Conservation (phyloP, 2,888 invertebrate genomes). For the Drosophila mulleri region DNA sequence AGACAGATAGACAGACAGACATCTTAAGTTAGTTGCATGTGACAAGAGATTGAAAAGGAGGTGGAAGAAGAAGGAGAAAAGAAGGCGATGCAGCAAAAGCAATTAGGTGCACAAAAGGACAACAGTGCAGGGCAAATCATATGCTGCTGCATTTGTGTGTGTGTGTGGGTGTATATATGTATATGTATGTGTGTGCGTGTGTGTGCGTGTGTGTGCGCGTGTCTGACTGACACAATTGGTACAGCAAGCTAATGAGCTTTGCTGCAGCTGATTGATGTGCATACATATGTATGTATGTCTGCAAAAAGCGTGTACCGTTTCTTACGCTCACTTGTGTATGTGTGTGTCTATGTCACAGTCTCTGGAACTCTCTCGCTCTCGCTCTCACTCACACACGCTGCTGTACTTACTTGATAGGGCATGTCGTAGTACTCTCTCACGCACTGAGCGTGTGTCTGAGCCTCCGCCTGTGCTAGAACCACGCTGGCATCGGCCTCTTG, state of each 20-base stretch:
- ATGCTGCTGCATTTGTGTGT: conserved; percentile 16
- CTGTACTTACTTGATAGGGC: conserved; percentile 66
- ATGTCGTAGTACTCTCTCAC: conserved; percentile 61
- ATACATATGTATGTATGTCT: too few relatives aligned
- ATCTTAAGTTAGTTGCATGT: conserved; percentile 24
- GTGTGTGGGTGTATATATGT: background rate
- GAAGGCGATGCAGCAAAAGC: conserved; percentile 46
- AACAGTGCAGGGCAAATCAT: conserved; percentile 28
- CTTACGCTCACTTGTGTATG: background rate
- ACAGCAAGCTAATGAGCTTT: conserved; percentile 53
- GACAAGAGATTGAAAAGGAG: conserved; percentile 26
- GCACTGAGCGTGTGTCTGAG: conserved; percentile 46
- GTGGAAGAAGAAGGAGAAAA: conserved; percentile 18
- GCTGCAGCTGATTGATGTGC: conserved; percentile 55
- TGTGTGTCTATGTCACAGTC: background rate
- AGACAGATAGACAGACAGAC: conserved; percentile 11
- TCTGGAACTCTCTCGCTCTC: conserved; percentile 6
- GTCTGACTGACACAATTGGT: conserved; percentile 54
- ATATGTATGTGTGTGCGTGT: conserved; percentile 3
- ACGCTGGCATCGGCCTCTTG: conserved; percentile 28
- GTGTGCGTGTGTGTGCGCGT: conserved; percentile 8
- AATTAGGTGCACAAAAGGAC: conserved; percentile 59
- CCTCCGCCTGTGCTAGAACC: conserved; percentile 33
- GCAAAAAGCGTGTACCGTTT: conserved; percentile 5
- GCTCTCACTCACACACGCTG: conserved; percentile 2